These are phyloP conservation scores for Vandiemenella viatica DNA, from an alignment of 2,888 invertebrate genomes.

Conservation along the genomic window DNA sequence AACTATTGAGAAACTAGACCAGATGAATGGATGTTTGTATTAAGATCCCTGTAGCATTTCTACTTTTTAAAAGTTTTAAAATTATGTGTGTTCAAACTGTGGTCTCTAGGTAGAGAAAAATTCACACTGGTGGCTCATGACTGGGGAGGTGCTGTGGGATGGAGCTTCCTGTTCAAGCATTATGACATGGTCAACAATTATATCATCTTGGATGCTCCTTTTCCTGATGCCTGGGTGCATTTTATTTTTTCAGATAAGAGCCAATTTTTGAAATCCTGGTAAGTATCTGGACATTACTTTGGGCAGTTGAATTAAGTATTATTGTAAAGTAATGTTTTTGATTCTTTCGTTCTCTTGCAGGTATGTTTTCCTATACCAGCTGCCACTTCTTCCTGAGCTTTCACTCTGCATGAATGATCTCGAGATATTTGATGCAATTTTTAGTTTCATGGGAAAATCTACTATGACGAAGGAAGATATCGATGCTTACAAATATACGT, in stretches of 20 bases:
- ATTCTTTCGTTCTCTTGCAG: slow-evolving; percentile 25
- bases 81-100: too few relatives aligned
- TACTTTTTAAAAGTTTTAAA: too few relatives aligned
- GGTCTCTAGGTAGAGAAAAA: slow-evolving; percentile 30
- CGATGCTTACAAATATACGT: slow-evolving; percentile 43
- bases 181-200: slow-evolving; percentile 39
- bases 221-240: slow-evolving; percentile 31
- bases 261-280: slow-evolving; percentile 37
- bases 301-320: slow-evolving; percentile 3
- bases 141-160: slow-evolving; percentile 49
- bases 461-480: slow-evolving; percentile 32
- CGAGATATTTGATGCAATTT: slow-evolving; percentile 26
- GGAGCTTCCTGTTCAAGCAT: slow-evolving; percentile 35
- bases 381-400: slow-evolving; percentile 39
- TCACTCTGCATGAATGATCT: slow-evolving; percentile 32
- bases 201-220: slow-evolving; percentile 39
- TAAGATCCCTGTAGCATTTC: too few relatives aligned
- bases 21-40: too few relatives aligned
- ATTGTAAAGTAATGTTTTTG: background rate
- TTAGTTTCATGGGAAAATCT: slow-evolving; percentile 19
- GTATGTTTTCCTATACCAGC: slow-evolving; percentile 42
- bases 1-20: too few relatives aligned
- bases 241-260: slow-evolving; percentile 27
- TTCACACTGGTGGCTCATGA: slow-evolving; percentile 47
- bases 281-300: slow-evolving; percentile 16